Conservation (phyloP, 2,888 invertebrate genomes). For the Pollenia labialis region DNA sequence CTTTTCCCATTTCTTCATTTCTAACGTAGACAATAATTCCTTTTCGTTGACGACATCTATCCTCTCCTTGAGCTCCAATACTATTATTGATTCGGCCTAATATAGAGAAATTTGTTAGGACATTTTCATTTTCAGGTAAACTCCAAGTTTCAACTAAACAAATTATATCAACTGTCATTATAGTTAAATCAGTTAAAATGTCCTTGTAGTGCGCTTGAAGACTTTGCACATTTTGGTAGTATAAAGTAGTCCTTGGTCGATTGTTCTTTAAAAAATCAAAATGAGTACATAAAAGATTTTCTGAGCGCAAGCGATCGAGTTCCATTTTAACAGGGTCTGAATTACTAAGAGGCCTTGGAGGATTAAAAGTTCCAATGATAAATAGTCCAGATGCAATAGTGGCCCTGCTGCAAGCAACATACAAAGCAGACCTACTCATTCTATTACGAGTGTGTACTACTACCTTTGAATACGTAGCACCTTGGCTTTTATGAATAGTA, state of each 20-base stretch:
- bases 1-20: background rate
- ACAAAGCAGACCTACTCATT: slow-evolving; percentile 48
- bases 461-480: slow-evolving; percentile 51
- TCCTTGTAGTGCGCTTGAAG: slow-evolving; percentile 47
- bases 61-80: background rate
- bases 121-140: slow-evolving; percentile 15
- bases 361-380: no score
- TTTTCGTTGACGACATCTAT: slow-evolving; percentile 14
- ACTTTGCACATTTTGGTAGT: slow-evolving; percentile 61
- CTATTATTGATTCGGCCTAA: slow-evolving; percentile 22
- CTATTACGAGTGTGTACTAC: slow-evolving; percentile 32
- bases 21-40: slow-evolving; percentile 23
- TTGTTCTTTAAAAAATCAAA: slow-evolving; percentile 1
- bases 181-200: slow-evolving; percentile 18
- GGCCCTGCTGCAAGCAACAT: slow-evolving; percentile 63
- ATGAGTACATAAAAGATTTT: background rate
- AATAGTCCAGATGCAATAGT: no score
- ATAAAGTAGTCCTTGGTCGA: background rate
- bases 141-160: slow-evolving; percentile 53
- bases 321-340: no score
- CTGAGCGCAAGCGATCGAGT: background rate
- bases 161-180: slow-evolving; percentile 30
- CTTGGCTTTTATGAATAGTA: slow-evolving; percentile 66
- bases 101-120: background rate
- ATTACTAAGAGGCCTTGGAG: no score